Evolutionary conservation across 2,888 invertebrate species (phyloP).

Genomic region (Protonemura montana): DNA sequence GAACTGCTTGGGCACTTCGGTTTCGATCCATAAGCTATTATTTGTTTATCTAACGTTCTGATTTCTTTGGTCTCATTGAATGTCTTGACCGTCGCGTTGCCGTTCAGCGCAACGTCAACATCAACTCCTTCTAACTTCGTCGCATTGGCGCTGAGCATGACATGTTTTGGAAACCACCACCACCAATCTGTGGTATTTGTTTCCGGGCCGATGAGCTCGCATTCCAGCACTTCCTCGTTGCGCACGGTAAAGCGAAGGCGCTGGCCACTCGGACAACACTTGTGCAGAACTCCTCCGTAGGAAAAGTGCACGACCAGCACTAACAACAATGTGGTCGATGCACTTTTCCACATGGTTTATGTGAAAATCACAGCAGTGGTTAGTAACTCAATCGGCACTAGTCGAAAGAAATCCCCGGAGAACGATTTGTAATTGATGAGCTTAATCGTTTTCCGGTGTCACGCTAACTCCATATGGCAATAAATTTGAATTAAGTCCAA

Average conservation of each 20-base stretch:
- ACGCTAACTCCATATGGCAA: not conserved
- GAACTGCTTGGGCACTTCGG: conserved; percentile 12
- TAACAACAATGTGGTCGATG: not conserved
- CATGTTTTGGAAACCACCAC: conserved; percentile 34
- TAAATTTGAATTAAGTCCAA: not conserved
- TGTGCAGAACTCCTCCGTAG: not conserved
- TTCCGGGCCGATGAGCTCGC: conserved; percentile 19
- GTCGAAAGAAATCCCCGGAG: no score
- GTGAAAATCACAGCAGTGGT: not conserved
- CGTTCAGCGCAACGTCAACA: not conserved
- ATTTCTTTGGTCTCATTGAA: conserved; percentile 22
- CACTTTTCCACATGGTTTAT: not conserved
- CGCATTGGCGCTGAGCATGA: not conserved
- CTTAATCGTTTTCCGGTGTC: not conserved
- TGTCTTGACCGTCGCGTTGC: not conserved
- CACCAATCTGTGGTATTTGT: conserved; percentile 29
- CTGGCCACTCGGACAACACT: conserved; percentile 21
- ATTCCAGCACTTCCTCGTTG: conserved; percentile 23
- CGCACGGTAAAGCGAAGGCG: not conserved
- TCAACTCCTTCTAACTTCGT: not conserved
- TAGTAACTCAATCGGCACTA: not conserved
- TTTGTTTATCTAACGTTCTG: conserved; percentile 9
- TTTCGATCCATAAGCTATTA: conserved; percentile 18
- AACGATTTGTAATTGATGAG: no score
- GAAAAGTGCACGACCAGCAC: not conserved